Conservation (phyloP, 2,113 vertebrate genomes). For the Reinhardtius hippoglossoides region DNA sequence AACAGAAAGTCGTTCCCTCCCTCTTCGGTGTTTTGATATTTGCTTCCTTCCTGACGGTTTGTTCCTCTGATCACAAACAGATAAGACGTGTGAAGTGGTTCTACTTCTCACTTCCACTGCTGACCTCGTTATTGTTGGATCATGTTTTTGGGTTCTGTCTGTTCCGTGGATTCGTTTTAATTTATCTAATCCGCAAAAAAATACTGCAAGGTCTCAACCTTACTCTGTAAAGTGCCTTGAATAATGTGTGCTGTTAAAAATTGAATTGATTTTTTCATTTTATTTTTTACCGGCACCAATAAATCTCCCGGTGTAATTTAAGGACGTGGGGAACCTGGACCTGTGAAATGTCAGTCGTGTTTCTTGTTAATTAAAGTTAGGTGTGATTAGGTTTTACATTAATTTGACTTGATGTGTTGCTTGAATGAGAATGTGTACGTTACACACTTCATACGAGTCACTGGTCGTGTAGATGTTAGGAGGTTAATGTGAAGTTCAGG, state of each 20-base stretch:
- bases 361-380: background rate
- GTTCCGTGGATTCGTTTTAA: no score
- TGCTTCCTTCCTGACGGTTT: slow-evolving; percentile 1
- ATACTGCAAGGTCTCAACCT: no score
- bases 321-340: background rate
- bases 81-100: background rate
- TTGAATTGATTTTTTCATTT: background rate
- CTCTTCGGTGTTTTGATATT: slow-evolving; percentile 37
- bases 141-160: no score
- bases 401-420: no score
- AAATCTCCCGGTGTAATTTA: no score
- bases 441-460: background rate
- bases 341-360: background rate
- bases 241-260: background rate
- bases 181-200: no score
- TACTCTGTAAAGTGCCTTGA: no score
- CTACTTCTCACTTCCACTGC: background rate
- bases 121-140: background rate
- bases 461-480: no score
- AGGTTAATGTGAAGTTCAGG: slow-evolving; percentile 5
- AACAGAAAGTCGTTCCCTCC: slow-evolving; percentile 23
- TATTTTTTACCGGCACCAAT: background rate
- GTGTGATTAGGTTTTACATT: background rate
- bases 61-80: background rate
- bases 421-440: background rate